Evolutionary conservation across 2,888 invertebrate species (phyloP).

Genomic region (Dysmachus trigonus): DNA sequence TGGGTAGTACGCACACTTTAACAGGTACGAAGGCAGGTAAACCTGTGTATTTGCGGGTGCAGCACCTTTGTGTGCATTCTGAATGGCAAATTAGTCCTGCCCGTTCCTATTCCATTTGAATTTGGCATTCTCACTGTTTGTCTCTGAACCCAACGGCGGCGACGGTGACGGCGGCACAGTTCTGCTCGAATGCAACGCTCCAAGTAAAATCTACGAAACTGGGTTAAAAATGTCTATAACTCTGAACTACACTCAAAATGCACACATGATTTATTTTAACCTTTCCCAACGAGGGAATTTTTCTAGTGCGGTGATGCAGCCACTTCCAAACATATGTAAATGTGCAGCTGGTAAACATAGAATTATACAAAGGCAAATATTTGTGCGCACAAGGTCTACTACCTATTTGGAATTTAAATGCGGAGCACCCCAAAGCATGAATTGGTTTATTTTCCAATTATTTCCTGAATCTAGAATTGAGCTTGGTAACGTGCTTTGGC

Average conservation of each 20-base stretch:
- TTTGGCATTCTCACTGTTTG: not conserved
- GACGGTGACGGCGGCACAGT: not conserved
- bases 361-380: not conserved
- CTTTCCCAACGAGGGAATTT: not conserved
- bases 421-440: not conserved
- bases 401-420: not conserved
- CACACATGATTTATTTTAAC: conserved; percentile 2
- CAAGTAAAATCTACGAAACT: conserved; percentile 3
- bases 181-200: not conserved
- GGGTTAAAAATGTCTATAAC: conserved; percentile 9
- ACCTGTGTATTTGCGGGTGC: not conserved
- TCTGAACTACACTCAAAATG: not conserved
- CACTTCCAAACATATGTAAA: not conserved
- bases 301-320: not conserved
- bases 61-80: not conserved
- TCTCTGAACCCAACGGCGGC: not conserved
- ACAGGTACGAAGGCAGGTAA: not conserved
- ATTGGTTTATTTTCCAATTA: not conserved
- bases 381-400: not conserved
- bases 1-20: not conserved
- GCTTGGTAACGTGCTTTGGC: not conserved
- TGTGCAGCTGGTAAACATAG: not conserved
- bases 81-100: not conserved
- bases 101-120: not conserved
- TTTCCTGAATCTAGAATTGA: not conserved